phyloP scores from a whole-genome alignment of 23 tunicate species.

The Clavelina lepadiformis region DNA sequence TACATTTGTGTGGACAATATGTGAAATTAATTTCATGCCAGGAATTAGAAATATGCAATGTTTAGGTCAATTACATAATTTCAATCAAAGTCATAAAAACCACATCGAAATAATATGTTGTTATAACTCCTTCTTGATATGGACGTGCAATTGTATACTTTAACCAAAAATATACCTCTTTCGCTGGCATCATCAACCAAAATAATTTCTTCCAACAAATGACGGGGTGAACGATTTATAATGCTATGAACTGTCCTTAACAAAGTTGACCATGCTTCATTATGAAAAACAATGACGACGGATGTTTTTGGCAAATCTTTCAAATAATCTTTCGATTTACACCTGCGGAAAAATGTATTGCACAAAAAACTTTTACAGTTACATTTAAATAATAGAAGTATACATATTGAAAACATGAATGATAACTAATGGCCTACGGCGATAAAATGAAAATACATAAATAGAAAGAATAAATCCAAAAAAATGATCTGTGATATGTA shows the following conservation, averaged over 20 bases:
- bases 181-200: slow-evolving; percentile 92
- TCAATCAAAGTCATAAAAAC: too few relatives aligned
- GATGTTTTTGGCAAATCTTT: slow-evolving; percentile 64
- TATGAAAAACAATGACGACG: slow-evolving; percentile 58
- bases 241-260: slow-evolving; percentile 91
- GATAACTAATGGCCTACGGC: background rate
- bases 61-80: too few relatives aligned
- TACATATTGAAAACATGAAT: too few relatives aligned
- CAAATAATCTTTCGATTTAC: slow-evolving; percentile 14
- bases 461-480: too few relatives aligned
- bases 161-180: too few relatives aligned
- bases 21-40: slow-evolving; percentile 16
- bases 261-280: slow-evolving; percentile 91
- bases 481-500: too few relatives aligned
- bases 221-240: slow-evolving; percentile 81
- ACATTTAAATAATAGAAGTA: too few relatives aligned
- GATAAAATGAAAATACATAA: too few relatives aligned
- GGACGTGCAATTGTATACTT: too few relatives aligned
- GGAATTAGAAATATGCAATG: slow-evolving; percentile 17
- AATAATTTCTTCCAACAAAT: slow-evolving; percentile 72
- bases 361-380: background rate
- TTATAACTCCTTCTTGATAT: too few relatives aligned
- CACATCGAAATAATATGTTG: too few relatives aligned
- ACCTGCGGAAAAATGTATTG: too few relatives aligned
- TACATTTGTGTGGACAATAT: slow-evolving; percentile 20